Conservation (phyloP, 2,113 vertebrate species). For the Laterallus jamaicensis region DNA sequence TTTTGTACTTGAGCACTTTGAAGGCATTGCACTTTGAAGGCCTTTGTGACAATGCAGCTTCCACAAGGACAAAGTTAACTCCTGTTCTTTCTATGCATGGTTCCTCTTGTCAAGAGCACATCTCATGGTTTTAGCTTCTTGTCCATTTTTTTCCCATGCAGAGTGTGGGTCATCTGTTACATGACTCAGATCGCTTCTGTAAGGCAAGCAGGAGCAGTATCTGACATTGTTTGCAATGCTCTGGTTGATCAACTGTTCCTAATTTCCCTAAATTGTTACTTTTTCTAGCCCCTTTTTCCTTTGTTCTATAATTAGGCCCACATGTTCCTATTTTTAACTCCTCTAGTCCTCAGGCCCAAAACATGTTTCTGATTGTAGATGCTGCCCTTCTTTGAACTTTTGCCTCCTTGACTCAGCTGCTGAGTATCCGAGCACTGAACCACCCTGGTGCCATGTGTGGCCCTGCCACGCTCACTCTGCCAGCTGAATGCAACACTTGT, state of each 20-base stretch:
- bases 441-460: not conserved
- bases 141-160: not conserved
- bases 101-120: not conserved
- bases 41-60: not conserved
- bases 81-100: not conserved
- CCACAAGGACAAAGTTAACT: not conserved
- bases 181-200: not conserved
- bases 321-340: conserved; percentile 64
- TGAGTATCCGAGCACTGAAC: not conserved
- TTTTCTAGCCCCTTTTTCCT: conserved; percentile 33
- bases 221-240: not conserved
- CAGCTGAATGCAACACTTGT: not conserved
- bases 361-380: conserved; percentile 42
- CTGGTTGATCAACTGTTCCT: conserved; percentile 36
- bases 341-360: conserved; percentile 34
- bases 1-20: not conserved
- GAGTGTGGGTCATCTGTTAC: not conserved
- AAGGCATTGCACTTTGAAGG: not conserved
- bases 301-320: conserved; percentile 56
- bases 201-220: not conserved
- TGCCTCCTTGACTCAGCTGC: conserved; percentile 43
- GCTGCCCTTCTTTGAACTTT: conserved; percentile 61
- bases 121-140: not conserved
- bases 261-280: conserved; percentile 54
- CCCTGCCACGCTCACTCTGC: not conserved